A percentile compares a stretch with the other conserved stretches of the same genome.
phyloP scores from a whole-genome alignment of 2,113 vertebrate genomes.

The Oryzias javanicus region DNA sequence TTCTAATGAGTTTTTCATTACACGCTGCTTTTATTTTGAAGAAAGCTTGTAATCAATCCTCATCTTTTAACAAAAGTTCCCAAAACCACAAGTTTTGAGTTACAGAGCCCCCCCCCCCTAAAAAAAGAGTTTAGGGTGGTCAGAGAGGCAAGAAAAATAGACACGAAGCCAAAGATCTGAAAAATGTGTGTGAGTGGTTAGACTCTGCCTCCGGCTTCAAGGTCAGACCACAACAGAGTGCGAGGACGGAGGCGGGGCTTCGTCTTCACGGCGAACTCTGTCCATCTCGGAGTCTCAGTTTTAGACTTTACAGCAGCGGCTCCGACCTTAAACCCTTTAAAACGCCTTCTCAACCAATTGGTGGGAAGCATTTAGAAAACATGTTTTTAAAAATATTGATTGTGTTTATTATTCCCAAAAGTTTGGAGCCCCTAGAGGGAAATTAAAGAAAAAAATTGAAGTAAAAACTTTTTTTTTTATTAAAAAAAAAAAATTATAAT shows the following conservation, averaged over 20 bases:
- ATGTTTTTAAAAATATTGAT: too few species aligned
- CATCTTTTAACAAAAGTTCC: slow-evolving; percentile 56
- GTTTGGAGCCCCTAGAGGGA: too few species aligned
- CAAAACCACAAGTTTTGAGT: slow-evolving; percentile 48
- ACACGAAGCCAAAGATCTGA: slow-evolving; percentile 38
- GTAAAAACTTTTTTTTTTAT: too few species aligned
- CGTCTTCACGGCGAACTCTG: too few species aligned
- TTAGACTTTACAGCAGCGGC: too few species aligned
- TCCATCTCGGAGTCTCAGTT: too few species aligned
- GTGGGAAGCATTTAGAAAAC: too few species aligned
- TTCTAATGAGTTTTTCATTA: slow-evolving; percentile 28
- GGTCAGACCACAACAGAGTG: slow-evolving; percentile 36
- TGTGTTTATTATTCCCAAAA: too few species aligned
- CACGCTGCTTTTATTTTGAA: slow-evolving; percentile 34
- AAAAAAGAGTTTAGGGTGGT: slow-evolving; percentile 56
- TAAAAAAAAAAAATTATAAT: too few species aligned
- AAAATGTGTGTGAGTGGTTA: slow-evolving; percentile 39
- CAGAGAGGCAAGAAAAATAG: slow-evolving; percentile 47
- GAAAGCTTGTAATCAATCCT: slow-evolving; percentile 28
- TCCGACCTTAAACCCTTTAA: too few species aligned
- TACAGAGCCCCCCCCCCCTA: slow-evolving; percentile 27
- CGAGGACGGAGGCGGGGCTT: background rate
- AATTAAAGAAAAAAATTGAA: too few species aligned
- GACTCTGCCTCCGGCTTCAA: slow-evolving; percentile 42
- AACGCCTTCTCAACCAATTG: too few species aligned